A percentile compares a stretch with the other conserved stretches of the same genome.
phyloP scores from a whole-genome alignment of 2,797 vertebrate genomes.

The Rhinoraja longicauda region DNA sequence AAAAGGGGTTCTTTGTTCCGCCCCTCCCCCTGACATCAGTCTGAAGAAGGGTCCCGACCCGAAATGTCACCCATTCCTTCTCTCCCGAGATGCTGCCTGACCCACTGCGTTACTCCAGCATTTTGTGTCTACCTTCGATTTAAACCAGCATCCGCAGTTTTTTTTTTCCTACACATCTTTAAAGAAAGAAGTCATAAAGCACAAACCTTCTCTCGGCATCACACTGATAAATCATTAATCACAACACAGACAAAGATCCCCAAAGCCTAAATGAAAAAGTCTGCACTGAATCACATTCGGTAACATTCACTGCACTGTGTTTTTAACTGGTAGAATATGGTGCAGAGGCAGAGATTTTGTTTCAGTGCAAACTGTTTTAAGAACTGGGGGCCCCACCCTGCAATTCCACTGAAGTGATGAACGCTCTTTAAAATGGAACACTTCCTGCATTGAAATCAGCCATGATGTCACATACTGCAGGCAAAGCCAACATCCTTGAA shows the following conservation, averaged over 20 bases:
- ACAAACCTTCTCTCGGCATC: not conserved
- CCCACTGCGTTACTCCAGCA: too few relatives aligned
- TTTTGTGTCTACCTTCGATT: too few relatives aligned
- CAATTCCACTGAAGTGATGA: constrained; percentile 22
- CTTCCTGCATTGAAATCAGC: constrained; percentile 35
- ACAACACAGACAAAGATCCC: not conserved
- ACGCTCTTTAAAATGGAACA: constrained; percentile 31
- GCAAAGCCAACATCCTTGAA: constrained; percentile 12
- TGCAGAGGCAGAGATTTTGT: not conserved
- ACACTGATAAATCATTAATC: not conserved
- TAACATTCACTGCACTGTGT: not conserved
- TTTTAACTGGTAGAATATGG: not conserved
- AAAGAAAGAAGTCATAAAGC: not conserved
- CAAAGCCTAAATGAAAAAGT: not conserved
- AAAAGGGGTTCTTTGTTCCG: too few relatives aligned
- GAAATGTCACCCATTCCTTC: too few relatives aligned
- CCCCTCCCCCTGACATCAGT: too few relatives aligned
- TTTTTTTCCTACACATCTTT: too few relatives aligned
- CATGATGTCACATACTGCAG: constrained; percentile 19
- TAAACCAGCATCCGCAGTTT: too few relatives aligned
- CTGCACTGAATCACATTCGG: too few relatives aligned
- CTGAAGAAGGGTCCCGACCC: too few relatives aligned
- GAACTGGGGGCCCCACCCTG: constrained; percentile 14
- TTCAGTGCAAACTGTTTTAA: not conserved
- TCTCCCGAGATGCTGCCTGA: too few relatives aligned